These are phyloP conservation scores for Lucilia sericata DNA, from an alignment of 1,140 invertebrate genomes.

Conservation along the genomic window DNA sequence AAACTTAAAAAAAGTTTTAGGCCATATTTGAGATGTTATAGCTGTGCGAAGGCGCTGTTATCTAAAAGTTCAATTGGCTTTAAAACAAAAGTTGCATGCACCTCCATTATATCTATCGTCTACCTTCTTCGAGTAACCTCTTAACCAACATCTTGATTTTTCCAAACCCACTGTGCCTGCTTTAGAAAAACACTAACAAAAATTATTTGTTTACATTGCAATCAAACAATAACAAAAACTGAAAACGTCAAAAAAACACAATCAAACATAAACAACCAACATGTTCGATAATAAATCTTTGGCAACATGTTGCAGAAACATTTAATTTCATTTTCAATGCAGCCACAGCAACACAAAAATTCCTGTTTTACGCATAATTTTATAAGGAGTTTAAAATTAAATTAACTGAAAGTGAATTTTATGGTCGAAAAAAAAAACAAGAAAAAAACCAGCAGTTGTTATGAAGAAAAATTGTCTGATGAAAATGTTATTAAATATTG, in stretches of 20 bases:
- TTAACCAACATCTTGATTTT: background rate
- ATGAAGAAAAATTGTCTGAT: background rate
- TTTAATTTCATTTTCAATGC: slow-evolving; percentile 9
- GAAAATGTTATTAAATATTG: slow-evolving; percentile 6
- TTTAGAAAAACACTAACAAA: background rate
- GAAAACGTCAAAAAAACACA: background rate
- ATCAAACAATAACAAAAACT: background rate
- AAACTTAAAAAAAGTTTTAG: no score
- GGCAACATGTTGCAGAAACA: background rate
- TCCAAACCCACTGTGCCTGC: background rate
- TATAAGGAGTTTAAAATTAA: background rate
- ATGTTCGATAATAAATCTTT: background rate
- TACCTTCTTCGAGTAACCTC: no score
- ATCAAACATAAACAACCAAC: background rate
- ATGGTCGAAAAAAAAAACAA: background rate
- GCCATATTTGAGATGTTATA: no score
- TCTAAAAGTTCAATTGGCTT: no score
- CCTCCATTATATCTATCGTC: no score
- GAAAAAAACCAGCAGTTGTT: no score
- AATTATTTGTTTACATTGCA: background rate
- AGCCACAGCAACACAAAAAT: background rate
- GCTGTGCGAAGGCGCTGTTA: no score
- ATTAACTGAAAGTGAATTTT: background rate
- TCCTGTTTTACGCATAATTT: slow-evolving; percentile 15
- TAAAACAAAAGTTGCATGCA: no score